A percentile compares a stretch with the other conserved stretches of the same genome.
These are phyloP conservation scores for Tragelaphus imberbis DNA, from an alignment of 2,113 vertebrate species.

Conservation along the genomic window DNA sequence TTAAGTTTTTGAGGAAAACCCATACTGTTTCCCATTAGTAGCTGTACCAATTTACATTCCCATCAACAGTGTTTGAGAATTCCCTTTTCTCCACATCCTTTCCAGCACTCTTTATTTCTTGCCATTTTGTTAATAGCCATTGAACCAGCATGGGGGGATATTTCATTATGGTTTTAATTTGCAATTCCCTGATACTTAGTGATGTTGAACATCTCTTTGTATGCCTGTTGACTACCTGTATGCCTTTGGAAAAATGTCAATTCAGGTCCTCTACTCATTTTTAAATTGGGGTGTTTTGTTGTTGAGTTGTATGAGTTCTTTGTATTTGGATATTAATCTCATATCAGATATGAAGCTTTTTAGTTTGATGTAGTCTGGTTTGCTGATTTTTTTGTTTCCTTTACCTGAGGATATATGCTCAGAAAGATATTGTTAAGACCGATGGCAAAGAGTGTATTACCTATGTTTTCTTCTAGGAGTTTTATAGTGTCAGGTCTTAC, in stretches of 20 bases:
- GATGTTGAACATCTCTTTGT: not conserved
- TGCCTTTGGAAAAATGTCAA: not conserved
- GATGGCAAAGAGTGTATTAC: not conserved
- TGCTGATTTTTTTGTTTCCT: not conserved
- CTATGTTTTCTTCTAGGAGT: not conserved
- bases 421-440: not conserved
- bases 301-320: not conserved
- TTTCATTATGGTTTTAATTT: not conserved
- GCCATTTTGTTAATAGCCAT: not conserved
- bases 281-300: not conserved
- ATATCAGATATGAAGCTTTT: not conserved
- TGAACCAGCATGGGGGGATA: not conserved
- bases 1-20: not conserved
- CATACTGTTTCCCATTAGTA: not conserved
- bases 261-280: not conserved
- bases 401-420: not conserved
- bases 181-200: not conserved
- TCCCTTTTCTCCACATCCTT: not conserved
- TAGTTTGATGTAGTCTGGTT: not conserved
- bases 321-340: not conserved
- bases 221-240: not conserved
- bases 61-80: not conserved
- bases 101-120: not conserved
- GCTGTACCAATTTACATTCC: not conserved
- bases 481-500: not conserved